Evolutionary conservation across 2,797 vertebrate genomes (phyloP).

Genomic region (Petrocephalus schoutedeni): DNA sequence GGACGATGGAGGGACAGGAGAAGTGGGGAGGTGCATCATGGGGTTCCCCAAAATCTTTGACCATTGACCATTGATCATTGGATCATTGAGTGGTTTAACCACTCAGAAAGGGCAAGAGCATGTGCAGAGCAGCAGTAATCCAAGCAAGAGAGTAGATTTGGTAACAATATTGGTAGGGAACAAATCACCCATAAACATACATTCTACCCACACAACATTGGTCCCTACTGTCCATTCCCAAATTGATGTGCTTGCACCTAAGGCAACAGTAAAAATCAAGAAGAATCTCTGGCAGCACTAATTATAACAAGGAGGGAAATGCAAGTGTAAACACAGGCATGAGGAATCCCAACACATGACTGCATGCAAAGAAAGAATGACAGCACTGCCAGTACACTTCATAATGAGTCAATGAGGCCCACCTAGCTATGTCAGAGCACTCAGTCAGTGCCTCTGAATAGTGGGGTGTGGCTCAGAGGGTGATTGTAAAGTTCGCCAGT

Average conservation of each 20-base stretch:
- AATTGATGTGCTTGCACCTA: background rate
- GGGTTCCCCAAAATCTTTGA: background rate
- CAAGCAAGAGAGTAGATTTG: background rate
- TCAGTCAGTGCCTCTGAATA: background rate
- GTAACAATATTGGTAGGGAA: background rate
- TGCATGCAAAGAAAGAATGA: background rate
- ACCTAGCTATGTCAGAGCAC: background rate
- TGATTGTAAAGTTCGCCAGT: background rate
- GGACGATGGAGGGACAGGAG: background rate
- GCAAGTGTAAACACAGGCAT: background rate
- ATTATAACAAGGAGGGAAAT: background rate
- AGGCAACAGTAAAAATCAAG: background rate
- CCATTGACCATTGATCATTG: too few species aligned
- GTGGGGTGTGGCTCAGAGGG: background rate
- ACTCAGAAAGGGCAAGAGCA: background rate
- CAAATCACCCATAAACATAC: background rate
- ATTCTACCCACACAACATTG: background rate
- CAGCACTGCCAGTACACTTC: background rate
- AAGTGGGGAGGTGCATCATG: background rate
- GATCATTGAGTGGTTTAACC: background rate
- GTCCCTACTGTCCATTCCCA: background rate
- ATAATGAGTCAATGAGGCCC: background rate
- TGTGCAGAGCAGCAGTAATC: background rate
- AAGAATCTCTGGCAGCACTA: background rate
- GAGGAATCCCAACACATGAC: background rate